Evolutionary conservation across 92 coral and sea anemone genomes (phyloP).

Genomic region (Heteractis magnifica): DNA sequence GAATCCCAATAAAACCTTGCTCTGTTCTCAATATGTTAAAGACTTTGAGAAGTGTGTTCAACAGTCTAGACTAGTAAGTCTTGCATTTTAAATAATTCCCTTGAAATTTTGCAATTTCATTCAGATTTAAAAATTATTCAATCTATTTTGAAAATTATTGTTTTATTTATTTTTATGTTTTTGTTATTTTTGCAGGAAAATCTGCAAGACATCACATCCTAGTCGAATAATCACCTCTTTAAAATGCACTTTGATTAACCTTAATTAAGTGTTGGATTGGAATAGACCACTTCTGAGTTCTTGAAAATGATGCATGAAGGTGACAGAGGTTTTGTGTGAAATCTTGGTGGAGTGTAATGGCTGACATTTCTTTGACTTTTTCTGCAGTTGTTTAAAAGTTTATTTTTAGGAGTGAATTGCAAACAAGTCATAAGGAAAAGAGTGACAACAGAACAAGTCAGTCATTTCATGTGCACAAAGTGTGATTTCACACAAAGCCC

Average conservation of each 20-base stretch:
- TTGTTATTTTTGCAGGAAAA: slow-evolving; percentile 9
- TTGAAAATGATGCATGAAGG: too few relatives aligned
- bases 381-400: too few relatives aligned
- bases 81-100: background rate
- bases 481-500: too few relatives aligned
- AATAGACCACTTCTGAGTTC: too few relatives aligned
- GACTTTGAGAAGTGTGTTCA: slow-evolving; percentile 70
- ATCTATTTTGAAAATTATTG: background rate
- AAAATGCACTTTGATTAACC: background rate
- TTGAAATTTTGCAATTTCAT: background rate
- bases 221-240: background rate
- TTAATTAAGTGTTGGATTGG: too few relatives aligned
- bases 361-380: too few relatives aligned
- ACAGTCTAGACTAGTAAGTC: slow-evolving; percentile 63
- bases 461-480: too few relatives aligned
- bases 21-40: slow-evolving; percentile 73
- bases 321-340: too few relatives aligned
- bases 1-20: slow-evolving; percentile 63
- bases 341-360: too few relatives aligned
- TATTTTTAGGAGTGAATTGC: too few relatives aligned
- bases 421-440: too few relatives aligned
- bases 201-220: slow-evolving; percentile 25
- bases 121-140: background rate
- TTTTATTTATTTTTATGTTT: background rate
- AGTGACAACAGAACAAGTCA: too few relatives aligned